Base-by-base conservation (phyloP, 1,140 invertebrate species). In the Bilobella aurantiaca region DNA sequence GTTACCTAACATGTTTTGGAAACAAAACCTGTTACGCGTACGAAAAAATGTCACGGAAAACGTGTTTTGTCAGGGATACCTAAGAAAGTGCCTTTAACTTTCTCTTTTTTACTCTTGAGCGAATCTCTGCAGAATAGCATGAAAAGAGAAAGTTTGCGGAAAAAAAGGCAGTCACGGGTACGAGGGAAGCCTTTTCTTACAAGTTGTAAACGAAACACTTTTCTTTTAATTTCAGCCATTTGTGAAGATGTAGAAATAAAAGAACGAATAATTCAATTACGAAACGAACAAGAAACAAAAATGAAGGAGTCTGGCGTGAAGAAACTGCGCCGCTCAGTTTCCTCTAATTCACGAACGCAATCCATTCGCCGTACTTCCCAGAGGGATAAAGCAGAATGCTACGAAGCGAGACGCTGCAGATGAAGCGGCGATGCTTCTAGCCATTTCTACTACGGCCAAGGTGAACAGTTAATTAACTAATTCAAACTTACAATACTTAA, bases 401-500 rank as follows among this genome's bases (percentile, higher is more conserved):
- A 91, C 93, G n/a, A 92, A 94, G 78, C 91, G 93, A 74, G 94
- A 98, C 79, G 92, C 90, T 12, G 84, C 89, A 56, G 93, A 96
- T 77, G 95, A 98, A 79, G 91, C 91, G 47, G 70, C 75, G 64
- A 74, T 79, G 47, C 63, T 79, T 34, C 73, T 79, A 63, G 74
- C 66, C 65, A 23, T 53, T 23, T 12, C 49, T 14, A 23, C 8
- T 23, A 53, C 49, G 3, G 23, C 12, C 8, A 53, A 53, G 49
- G 49, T 53, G 5, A 42, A 8, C 34, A 42, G 8, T 42, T 18
- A 42, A 12, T 12, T 18, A 8, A 18, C 34, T 18, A 42, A 42
- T 42, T 42, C 8, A 42, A 42, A 42, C n/a, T n/a, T n/a, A n/a
- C n/a, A n/a, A n/a, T n/a, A n/a, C n/a, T n/a, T n/a, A n/a, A n/a